Evolutionary conservation across 2,797 vertebrate genomes (phyloP).

Genomic region (Echiichthys vipera): DNA sequence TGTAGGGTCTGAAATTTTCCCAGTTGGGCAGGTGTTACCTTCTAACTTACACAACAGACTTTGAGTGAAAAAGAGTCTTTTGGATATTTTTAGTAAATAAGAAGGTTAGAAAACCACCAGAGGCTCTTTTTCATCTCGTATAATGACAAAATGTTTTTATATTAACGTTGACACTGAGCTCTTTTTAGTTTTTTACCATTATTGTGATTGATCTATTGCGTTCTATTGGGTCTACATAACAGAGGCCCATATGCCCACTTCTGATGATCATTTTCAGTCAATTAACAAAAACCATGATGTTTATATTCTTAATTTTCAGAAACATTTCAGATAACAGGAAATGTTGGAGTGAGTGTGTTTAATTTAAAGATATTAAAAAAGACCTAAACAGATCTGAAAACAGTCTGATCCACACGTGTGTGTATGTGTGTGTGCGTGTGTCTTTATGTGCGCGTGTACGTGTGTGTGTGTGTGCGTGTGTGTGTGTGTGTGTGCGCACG

Average conservation of each 20-base stretch:
- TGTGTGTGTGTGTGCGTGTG: constrained; percentile 11
- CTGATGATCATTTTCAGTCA: not conserved
- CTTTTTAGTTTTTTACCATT: not conserved
- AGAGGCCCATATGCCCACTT: not conserved
- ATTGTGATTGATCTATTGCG: constrained; percentile 3
- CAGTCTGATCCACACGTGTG: constrained; percentile 7
- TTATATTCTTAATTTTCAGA: not conserved
- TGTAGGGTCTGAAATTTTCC: constrained; percentile 41
- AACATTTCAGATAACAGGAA: not conserved
- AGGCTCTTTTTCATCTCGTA: constrained; percentile 7
- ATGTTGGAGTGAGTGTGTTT: not conserved
- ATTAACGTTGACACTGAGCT: not conserved
- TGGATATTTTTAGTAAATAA: constrained; percentile 2
- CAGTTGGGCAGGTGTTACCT: constrained; percentile 23
- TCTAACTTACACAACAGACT: constrained; percentile 40
- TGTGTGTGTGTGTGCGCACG: constrained; percentile 1
- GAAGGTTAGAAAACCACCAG: constrained; percentile 5
- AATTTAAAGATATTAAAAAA: constrained; percentile 20
- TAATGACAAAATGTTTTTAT: not conserved
- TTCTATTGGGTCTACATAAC: not conserved
- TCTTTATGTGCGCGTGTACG: not conserved
- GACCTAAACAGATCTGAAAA: constrained; percentile 3
- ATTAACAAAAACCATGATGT: not conserved
- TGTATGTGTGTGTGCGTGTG: not conserved
- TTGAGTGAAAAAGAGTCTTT: constrained; percentile 24